phyloP scores from a whole-genome alignment of 2,113 vertebrate species.

The Aleadryas rufinucha region DNA sequence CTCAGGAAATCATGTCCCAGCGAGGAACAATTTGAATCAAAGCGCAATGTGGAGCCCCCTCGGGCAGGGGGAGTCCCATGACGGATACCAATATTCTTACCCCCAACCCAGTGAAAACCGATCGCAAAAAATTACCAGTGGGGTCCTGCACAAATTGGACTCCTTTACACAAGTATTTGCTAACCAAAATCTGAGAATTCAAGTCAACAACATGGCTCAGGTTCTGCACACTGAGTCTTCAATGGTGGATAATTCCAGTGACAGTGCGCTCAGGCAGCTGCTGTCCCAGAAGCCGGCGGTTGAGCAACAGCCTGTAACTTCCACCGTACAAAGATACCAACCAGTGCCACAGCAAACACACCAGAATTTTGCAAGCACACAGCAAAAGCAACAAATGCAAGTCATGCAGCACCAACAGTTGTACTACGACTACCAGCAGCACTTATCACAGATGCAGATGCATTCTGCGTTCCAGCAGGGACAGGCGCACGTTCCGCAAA shows the following conservation, averaged over 20 bases:
- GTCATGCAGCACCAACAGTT: conserved; percentile 73
- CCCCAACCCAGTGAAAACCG: conserved; percentile 69
- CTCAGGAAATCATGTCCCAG: conserved; percentile 75
- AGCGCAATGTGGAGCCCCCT: conserved; percentile 75
- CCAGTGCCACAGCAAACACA: conserved; percentile 73
- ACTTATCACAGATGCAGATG: conserved; percentile 70
- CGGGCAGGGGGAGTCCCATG: conserved; percentile 63
- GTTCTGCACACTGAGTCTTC: conserved; percentile 71
- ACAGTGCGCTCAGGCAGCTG: conserved; percentile 79
- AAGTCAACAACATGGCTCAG: conserved; percentile 79
- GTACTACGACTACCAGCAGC: conserved; percentile 80
- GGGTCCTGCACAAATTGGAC: conserved; percentile 82
- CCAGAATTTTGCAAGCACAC: conserved; percentile 65
- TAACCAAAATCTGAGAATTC: conserved; percentile 81
- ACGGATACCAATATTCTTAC: conserved; percentile 75
- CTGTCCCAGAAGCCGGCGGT: conserved; percentile 73
- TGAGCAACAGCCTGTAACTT: conserved; percentile 64
- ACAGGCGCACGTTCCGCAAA: conserved; percentile 53
- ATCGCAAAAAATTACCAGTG: conserved; percentile 76
- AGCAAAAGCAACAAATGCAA: conserved; percentile 74
- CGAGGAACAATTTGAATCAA: conserved; percentile 67
- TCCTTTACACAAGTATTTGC: conserved; percentile 87
- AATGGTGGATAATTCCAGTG: conserved; percentile 64
- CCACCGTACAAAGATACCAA: conserved; percentile 68
- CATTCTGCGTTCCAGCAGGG: conserved; percentile 61